Evolutionary conservation across 2,888 invertebrate species (phyloP).

Genomic region (Colletes collaris): DNA sequence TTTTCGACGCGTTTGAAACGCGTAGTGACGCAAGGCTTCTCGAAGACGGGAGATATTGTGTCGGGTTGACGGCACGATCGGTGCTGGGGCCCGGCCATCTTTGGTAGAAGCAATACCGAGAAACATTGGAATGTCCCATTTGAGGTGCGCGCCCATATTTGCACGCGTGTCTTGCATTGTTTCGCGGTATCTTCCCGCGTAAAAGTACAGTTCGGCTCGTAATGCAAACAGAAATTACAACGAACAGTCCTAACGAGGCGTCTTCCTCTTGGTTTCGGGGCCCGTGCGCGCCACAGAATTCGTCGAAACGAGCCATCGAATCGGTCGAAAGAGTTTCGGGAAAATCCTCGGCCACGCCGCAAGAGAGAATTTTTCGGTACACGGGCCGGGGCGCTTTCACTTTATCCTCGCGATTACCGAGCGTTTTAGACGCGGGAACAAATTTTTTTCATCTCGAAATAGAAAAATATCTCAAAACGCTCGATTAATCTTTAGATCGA

Average conservation of each 20-base stretch:
- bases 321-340: conserved; percentile 7
- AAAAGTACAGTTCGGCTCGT: conserved; percentile 75
- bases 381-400: too few relatives aligned
- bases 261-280: background rate
- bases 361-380: too few relatives aligned
- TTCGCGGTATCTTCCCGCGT: conserved; percentile 79
- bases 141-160: conserved; percentile 82
- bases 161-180: conserved; percentile 80
- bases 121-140: conserved; percentile 82
- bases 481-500: too few relatives aligned
- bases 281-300: conserved; percentile 1
- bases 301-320: conserved; percentile 26
- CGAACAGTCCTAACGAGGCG: conserved; percentile 38
- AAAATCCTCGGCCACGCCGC: background rate
- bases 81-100: conserved; percentile 65
- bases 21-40: conserved; percentile 34
- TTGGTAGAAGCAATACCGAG: conserved; percentile 79
- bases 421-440: too few relatives aligned
- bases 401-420: too few relatives aligned
- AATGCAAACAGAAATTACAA: conserved; percentile 70
- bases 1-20: background rate
- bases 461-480: too few relatives aligned
- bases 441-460: too few relatives aligned
- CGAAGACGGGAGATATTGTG: conserved; percentile 49
- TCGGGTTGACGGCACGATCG: conserved; percentile 59